A percentile compares a stretch with the other conserved stretches of the same genome.
Conservation (phyloP, 2,113 vertebrate species). For the Oryzias melastigma region DNA sequence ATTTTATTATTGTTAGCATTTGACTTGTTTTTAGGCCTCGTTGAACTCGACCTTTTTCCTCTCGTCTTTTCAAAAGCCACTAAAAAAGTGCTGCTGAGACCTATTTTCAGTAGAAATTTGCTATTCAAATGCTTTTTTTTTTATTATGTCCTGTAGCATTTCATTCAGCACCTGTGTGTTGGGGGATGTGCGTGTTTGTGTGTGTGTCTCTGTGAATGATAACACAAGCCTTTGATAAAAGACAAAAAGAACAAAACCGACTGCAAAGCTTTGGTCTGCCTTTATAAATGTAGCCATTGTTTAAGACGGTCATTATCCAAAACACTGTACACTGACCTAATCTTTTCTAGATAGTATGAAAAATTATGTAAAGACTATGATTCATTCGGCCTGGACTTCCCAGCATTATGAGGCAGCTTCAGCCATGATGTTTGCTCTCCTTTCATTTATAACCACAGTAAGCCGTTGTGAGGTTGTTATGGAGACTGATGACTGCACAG, state of each 20-base stretch:
- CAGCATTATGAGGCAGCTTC: conserved; percentile 38
- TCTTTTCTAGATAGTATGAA: conserved; percentile 74
- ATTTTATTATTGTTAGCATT: background rate
- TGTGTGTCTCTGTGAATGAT: conserved; percentile 58
- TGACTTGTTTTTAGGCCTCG: conserved; percentile 10
- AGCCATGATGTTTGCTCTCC: conserved; percentile 37
- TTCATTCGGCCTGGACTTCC: conserved; percentile 56
- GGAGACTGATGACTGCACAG: conserved; percentile 39
- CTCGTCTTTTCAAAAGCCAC: conserved; percentile 22
- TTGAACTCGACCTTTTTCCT: conserved; percentile 26
- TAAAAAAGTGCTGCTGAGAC: conserved; percentile 41
- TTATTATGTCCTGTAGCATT: conserved; percentile 50
- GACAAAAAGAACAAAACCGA: conserved; percentile 64
- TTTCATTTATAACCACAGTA: conserved; percentile 28
- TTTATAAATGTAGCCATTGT: conserved; percentile 77
- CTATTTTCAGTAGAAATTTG: conserved; percentile 72
- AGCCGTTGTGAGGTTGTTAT: conserved; percentile 49
- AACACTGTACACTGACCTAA: conserved; percentile 63
- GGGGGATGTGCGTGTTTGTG: conserved; percentile 53
- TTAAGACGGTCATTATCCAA: conserved; percentile 71
- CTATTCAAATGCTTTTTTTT: conserved; percentile 75
- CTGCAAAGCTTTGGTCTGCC: conserved; percentile 64
- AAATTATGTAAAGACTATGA: conserved; percentile 79
- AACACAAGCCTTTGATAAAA: conserved; percentile 75
- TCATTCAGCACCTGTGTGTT: conserved; percentile 52